phyloP scores from a whole-genome alignment of 2,113 vertebrate species.

The Mesitornis unicolor region DNA sequence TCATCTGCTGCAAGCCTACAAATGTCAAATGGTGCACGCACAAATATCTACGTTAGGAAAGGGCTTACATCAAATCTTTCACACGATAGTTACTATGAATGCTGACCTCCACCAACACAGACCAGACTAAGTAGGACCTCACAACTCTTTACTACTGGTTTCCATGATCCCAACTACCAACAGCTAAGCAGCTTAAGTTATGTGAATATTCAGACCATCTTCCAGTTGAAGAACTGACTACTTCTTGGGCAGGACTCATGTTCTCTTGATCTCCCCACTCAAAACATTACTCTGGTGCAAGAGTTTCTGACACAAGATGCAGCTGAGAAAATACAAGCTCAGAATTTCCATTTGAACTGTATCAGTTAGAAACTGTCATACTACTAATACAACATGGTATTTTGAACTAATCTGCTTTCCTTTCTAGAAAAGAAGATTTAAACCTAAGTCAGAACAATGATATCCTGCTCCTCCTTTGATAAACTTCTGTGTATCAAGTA shows the following conservation, averaged over 20 bases:
- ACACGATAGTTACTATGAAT: background rate
- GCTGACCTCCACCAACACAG: background rate
- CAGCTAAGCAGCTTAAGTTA: background rate
- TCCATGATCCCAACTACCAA: background rate
- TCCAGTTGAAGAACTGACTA: background rate
- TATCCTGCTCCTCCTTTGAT: background rate
- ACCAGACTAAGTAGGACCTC: background rate
- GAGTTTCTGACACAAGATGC: background rate
- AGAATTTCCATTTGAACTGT: background rate
- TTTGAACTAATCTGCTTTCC: background rate
- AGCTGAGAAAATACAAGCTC: background rate
- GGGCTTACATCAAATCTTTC: background rate
- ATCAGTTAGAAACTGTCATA: background rate
- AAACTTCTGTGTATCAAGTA: background rate
- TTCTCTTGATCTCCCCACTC: background rate
- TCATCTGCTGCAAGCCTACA: background rate
- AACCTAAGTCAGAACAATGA: background rate
- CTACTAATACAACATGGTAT: background rate
- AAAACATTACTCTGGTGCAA: background rate
- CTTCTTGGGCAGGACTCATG: background rate
- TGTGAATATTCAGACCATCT: background rate
- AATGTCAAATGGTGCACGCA: background rate
- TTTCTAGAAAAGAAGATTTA: background rate
- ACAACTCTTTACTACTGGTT: background rate
- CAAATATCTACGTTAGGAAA: background rate